phyloP scores from a whole-genome alignment of 2,888 invertebrate genomes.

The Druceiella hillmani region DNA sequence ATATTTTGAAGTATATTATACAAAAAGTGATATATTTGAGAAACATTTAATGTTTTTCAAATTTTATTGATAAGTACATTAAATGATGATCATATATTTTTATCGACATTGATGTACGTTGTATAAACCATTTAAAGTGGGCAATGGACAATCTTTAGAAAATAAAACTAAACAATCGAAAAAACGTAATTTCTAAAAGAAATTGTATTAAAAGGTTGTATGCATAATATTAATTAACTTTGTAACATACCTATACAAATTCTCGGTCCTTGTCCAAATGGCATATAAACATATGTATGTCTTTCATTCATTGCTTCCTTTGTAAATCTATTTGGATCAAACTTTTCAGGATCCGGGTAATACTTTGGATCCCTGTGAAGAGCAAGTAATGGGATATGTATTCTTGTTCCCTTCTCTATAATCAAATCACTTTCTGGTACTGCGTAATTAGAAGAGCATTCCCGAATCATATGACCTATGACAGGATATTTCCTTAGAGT shows the following conservation, averaged over 20 bases:
- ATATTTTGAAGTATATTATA: too few species aligned
- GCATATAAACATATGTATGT: conserved; percentile 34
- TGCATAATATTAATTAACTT: too few species aligned
- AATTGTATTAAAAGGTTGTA: too few species aligned
- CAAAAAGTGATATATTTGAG: too few species aligned
- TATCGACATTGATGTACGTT: too few species aligned
- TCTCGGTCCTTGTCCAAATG: conserved; percentile 39
- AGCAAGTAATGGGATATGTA: conserved; percentile 35
- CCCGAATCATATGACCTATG: conserved; percentile 31
- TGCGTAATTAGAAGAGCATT: conserved; percentile 33
- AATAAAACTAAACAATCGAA: too few species aligned
- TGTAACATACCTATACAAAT: conserved; percentile 37
- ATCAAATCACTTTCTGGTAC: conserved; percentile 31
- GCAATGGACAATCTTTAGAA: too few species aligned
- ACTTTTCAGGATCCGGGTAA: conserved; percentile 35
- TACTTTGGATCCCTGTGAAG: conserved; percentile 32
- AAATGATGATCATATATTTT: too few species aligned
- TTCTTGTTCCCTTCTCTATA: conserved; percentile 32
- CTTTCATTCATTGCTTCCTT: conserved; percentile 30
- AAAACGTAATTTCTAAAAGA: too few species aligned
- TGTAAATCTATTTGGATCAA: conserved; percentile 34
- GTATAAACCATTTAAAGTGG: too few species aligned
- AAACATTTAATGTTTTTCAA: too few species aligned
- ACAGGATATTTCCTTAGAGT: conserved; percentile 35
- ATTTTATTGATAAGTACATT: too few species aligned